A percentile compares a stretch with the other conserved stretches of the same genome.
Evolutionary conservation across 2,113 vertebrate species (phyloP).

Genomic region (Carlito syrichta): DNA sequence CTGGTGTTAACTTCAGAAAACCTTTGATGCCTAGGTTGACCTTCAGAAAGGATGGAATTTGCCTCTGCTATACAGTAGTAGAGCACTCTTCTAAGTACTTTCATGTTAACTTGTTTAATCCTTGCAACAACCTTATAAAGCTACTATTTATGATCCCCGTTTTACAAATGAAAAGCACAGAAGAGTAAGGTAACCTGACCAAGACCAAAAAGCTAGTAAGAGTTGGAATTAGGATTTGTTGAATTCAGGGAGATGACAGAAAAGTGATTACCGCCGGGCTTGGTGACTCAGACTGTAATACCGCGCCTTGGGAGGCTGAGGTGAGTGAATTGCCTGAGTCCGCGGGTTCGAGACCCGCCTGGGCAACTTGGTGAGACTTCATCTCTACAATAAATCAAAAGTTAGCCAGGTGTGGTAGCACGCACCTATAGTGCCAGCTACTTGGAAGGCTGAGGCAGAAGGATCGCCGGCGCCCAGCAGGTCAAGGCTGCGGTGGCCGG

Average conservation of each 20-base stretch:
- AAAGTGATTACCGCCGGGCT: neutral
- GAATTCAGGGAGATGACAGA: neutral
- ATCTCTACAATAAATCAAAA: too few relatives aligned
- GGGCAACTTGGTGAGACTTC: too few relatives aligned
- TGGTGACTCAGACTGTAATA: too few relatives aligned
- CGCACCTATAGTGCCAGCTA: too few relatives aligned
- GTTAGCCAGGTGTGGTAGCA: too few relatives aligned
- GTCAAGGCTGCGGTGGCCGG: too few relatives aligned
- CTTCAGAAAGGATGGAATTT: neutral
- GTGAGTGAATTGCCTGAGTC: too few relatives aligned
- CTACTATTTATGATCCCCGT: neutral
- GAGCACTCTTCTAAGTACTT: neutral
- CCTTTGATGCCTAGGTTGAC: neutral
- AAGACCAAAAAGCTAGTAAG: neutral
- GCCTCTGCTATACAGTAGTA: neutral
- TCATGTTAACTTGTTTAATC: neutral
- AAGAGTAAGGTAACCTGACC: neutral
- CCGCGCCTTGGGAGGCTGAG: too few relatives aligned
- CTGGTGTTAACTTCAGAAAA: neutral
- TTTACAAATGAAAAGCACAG: neutral
- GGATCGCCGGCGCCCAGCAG: too few relatives aligned
- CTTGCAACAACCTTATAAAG: neutral
- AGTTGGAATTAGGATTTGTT: neutral
- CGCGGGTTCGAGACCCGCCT: too few relatives aligned
- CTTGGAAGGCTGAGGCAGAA: too few relatives aligned